These are phyloP conservation scores for Ardeotis arabs DNA, from an alignment of 2,113 vertebrate species.

Conservation along the genomic window DNA sequence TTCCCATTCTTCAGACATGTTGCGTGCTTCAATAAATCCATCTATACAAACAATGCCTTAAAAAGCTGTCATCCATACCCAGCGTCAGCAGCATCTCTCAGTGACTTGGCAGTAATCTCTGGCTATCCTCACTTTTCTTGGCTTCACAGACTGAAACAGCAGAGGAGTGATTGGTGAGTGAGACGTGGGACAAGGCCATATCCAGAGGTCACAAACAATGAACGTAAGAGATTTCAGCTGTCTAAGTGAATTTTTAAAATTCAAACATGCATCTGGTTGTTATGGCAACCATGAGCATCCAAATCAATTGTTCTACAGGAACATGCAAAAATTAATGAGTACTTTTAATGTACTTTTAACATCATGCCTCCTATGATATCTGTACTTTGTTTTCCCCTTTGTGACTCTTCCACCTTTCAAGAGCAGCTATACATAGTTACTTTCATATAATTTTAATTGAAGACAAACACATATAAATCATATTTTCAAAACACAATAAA, in stretches of 20 bases:
- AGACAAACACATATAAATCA: not conserved
- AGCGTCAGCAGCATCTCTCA: not conserved
- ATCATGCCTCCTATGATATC: not conserved
- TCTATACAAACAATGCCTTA: not conserved
- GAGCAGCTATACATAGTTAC: not conserved
- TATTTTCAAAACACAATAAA: not conserved
- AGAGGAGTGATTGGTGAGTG: not conserved
- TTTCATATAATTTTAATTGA: not conserved
- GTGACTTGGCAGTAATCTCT: not conserved
- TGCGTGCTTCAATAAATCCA: not conserved
- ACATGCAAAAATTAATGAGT: slow-evolving; percentile 45
- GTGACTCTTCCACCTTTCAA: not conserved
- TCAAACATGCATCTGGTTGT: slow-evolving; percentile 18
- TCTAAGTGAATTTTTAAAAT: not conserved
- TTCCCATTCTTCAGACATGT: not conserved
- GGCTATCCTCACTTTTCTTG: not conserved
- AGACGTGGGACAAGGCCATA: not conserved
- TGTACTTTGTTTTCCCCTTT: not conserved
- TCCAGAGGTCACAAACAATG: not conserved
- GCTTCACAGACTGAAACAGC: not conserved
- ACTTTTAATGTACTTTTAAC: not conserved
- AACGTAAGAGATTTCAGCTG: not conserved
- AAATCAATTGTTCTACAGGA: slow-evolving; percentile 37
- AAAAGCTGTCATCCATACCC: not conserved
- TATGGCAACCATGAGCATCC: slow-evolving; percentile 7